Evolutionary conservation across 2,797 vertebrate species (phyloP).

Genomic region (Rhincodon typus): DNA sequence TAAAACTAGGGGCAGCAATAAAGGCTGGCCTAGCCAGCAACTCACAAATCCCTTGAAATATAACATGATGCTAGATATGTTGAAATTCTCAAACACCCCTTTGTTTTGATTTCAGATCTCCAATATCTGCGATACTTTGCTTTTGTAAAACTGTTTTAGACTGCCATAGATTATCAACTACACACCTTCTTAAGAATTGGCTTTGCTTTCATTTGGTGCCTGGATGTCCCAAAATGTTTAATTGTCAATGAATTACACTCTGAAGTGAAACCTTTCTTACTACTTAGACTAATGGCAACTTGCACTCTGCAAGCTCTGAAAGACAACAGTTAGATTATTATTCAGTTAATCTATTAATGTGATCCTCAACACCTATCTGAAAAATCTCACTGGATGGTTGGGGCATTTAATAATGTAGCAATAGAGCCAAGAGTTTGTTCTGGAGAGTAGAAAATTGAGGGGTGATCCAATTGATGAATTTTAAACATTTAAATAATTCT

Average conservation of each 20-base stretch:
- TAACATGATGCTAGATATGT: no score
- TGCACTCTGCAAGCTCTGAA: not conserved
- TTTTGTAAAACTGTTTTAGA: not conserved
- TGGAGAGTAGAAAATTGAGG: not conserved
- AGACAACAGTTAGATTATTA: not conserved
- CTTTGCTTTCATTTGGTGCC: not conserved
- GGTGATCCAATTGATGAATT: not conserved
- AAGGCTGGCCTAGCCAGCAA: no score
- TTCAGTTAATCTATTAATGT: not conserved
- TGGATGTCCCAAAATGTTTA: not conserved
- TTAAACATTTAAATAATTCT: not conserved
- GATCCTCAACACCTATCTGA: not conserved
- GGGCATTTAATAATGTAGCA: not conserved
- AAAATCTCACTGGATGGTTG: not conserved
- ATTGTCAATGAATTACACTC: not conserved
- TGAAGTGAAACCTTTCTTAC: not conserved
- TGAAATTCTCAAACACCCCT: no score
- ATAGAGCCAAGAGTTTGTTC: not conserved
- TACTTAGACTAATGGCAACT: not conserved
- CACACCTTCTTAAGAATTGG: not conserved
- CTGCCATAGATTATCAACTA: not conserved
- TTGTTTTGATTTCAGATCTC: no score
- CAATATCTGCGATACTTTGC: no score
- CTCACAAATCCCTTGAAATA: no score
- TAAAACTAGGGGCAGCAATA: no score